phyloP scores from a whole-genome alignment of 1,140 invertebrate species.

The Bombus picipes region DNA sequence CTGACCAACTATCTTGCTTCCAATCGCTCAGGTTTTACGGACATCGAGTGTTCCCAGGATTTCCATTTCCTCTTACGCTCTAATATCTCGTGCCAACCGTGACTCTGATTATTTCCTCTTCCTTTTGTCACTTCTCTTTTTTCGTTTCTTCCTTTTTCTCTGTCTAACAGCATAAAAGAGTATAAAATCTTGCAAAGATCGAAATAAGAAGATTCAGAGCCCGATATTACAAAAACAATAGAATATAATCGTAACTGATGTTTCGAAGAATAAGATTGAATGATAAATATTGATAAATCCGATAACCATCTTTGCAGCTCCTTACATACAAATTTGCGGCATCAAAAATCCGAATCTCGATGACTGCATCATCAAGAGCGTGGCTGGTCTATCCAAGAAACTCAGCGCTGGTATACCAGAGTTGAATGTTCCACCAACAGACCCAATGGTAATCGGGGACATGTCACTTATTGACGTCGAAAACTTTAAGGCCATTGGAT shows the following conservation, averaged over 20 bases:
- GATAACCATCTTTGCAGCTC: constrained; percentile 81
- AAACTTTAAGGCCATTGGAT: constrained; percentile 80
- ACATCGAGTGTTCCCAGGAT: no score
- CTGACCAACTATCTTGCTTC: no score
- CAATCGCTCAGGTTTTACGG: no score
- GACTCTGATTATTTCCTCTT: no score
- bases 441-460: constrained; percentile 84
- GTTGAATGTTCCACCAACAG: constrained; percentile 85
- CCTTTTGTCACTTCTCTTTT: no score
- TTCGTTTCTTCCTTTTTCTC: no score
- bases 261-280: not conserved
- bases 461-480: constrained; percentile 76
- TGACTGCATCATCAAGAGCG: constrained; percentile 84
- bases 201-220: not conserved
- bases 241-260: not conserved
- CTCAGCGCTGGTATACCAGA: constrained; percentile 85
- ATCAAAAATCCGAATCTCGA: constrained; percentile 84
- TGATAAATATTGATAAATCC: not conserved
- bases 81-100: no score
- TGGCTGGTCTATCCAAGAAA: constrained; percentile 82
- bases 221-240: no score
- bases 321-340: constrained; percentile 86
- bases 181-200: no score
- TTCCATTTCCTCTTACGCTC: no score
- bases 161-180: no score